Evolutionary conservation across 2,888 invertebrate species (phyloP).

Genomic region (Eudemis profundana): DNA sequence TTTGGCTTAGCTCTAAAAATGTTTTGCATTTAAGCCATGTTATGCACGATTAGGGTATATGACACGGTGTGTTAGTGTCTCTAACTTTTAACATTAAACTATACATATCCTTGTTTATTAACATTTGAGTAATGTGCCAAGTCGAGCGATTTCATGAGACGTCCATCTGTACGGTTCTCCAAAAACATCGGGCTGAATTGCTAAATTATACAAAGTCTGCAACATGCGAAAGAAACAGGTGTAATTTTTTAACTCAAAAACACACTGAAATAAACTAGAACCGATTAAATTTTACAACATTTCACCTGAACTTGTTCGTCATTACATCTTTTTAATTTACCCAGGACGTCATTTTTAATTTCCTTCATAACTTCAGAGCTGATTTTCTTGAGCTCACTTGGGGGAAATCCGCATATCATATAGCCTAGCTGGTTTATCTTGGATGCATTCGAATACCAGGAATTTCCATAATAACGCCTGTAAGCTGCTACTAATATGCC

Average conservation of each 20-base stretch:
- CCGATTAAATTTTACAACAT: no score
- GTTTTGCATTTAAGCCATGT: no score
- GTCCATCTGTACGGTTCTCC: conserved; percentile 76
- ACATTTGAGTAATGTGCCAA: conserved; percentile 68
- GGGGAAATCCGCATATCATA: conserved; percentile 75
- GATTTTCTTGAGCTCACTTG: conserved; percentile 66
- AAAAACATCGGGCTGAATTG: conserved; percentile 68
- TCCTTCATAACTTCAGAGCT: conserved; percentile 65
- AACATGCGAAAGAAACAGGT: no score
- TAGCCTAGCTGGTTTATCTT: conserved; percentile 73
- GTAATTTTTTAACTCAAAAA: no score
- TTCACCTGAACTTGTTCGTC: conserved; percentile 67
- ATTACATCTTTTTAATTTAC: conserved; percentile 65
- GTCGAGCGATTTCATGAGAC: conserved; percentile 69
- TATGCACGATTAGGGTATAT: no score
- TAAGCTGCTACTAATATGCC: conserved; percentile 74
- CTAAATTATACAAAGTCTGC: conserved; percentile 73
- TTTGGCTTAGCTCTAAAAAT: no score
- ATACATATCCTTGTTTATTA: conserved; percentile 49
- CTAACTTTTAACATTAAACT: not conserved
- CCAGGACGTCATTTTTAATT: conserved; percentile 63
- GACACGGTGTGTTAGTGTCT: no score
- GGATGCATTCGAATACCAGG: conserved; percentile 68
- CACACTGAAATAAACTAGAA: no score
- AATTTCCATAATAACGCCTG: conserved; percentile 69